Evolutionary conservation across 2,888 invertebrate species (phyloP).

Genomic region (Nebria brevicollis): DNA sequence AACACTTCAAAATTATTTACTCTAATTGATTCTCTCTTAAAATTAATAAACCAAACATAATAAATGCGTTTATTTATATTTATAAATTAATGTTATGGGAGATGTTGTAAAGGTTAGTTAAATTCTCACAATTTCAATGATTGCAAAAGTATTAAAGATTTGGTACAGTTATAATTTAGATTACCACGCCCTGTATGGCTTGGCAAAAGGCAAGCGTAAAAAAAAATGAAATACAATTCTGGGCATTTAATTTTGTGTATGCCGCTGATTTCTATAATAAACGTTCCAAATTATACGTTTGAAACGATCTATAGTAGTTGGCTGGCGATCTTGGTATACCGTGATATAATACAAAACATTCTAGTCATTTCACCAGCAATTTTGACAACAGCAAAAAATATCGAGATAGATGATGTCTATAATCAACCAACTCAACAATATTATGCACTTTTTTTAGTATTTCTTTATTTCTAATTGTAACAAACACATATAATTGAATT

Average conservation of each 20-base stretch:
- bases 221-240: slow-evolving; percentile 31
- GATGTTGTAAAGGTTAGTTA: background rate
- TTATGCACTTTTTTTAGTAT: background rate
- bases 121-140: background rate
- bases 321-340: slow-evolving; percentile 34
- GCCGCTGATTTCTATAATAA: slow-evolving; percentile 46
- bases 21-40: too few species aligned
- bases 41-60: too few species aligned
- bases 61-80: too few species aligned
- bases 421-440: background rate
- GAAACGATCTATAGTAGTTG: slow-evolving; percentile 31
- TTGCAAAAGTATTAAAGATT: background rate
- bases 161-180: background rate
- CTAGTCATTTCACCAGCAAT: slow-evolving; percentile 23
- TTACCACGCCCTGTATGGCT: background rate
- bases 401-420: slow-evolving; percentile 11
- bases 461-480: background rate
- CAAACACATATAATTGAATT: background rate
- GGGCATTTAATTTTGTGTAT: slow-evolving; percentile 44
- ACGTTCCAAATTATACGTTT: slow-evolving; percentile 46
- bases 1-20: background rate
- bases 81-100: too few species aligned
- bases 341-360: slow-evolving; percentile 34
- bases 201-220: background rate
- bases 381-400: slow-evolving; percentile 13